Conservation (phyloP, 2,888 invertebrate genomes). For the Amblyjoppa fuscipennis region DNA sequence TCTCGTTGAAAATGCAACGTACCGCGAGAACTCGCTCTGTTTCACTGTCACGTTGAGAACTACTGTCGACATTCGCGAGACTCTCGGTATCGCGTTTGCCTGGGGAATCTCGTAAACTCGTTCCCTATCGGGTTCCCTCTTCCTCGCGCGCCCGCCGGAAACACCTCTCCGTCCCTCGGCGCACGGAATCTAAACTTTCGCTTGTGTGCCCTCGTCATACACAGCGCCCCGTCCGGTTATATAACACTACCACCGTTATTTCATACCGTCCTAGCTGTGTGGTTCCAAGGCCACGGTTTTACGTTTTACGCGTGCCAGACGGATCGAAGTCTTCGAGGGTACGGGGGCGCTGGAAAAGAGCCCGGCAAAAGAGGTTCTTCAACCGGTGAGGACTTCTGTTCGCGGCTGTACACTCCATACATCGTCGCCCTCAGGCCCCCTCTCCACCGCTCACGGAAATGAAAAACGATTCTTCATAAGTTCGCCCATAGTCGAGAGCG, state of each 20-base stretch:
- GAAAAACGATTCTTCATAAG: conserved; percentile 19
- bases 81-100: conserved; percentile 7
- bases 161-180: neutral
- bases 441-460: conserved; percentile 5
- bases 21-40: neutral
- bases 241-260: conserved; percentile 35
- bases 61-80: conserved; percentile 23
- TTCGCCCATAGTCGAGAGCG: conserved; percentile 7
- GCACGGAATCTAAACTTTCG: conserved; percentile 46
- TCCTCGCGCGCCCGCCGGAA: neutral
- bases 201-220: conserved; percentile 15
- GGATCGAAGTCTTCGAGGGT: conserved; percentile 28
- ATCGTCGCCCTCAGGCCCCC: neutral
- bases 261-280: conserved; percentile 27
- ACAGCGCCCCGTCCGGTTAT: neutral
- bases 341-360: neutral
- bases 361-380: conserved; percentile 25
- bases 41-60: neutral
- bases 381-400: neutral
- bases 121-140: conserved; percentile 8
- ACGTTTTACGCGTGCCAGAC: conserved; percentile 48
- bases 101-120: conserved; percentile 15
- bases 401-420: conserved; percentile 1
- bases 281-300: conserved; percentile 55
- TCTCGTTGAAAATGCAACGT: conserved; percentile 5